Evolutionary conservation across 1,140 invertebrate species (phyloP).

Genomic region (Steinernema khuongi): DNA sequence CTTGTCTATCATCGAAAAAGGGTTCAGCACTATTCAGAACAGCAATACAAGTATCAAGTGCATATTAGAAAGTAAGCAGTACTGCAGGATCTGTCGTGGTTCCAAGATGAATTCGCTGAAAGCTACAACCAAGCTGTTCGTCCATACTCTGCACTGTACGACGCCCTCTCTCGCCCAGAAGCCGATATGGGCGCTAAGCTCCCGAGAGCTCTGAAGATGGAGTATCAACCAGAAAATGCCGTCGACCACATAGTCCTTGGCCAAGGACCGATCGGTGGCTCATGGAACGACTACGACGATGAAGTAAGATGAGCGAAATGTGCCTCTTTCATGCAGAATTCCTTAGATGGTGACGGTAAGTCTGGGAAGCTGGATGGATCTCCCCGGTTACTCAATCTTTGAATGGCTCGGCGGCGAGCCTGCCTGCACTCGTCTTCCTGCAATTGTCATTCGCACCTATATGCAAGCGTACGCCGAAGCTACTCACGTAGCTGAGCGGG

Average conservation of each 20-base stretch:
- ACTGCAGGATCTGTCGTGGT: conserved; percentile 47
- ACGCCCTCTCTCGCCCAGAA: conserved; percentile 30
- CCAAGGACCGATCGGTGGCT: conserved; percentile 47
- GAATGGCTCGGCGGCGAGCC: conserved; percentile 38
- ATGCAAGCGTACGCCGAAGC: conserved; percentile 41
- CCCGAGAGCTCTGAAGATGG: conserved; percentile 34
- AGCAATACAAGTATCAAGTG: background rate
- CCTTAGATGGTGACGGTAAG: conserved; percentile 51
- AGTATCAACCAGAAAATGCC: conserved; percentile 14
- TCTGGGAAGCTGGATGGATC: conserved; percentile 48
- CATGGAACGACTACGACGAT: conserved; percentile 53
- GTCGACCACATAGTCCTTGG: conserved; percentile 52
- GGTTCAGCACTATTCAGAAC: background rate
- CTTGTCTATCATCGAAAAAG: too few species aligned
- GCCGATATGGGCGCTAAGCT: conserved; percentile 26
- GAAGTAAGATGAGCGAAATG: conserved; percentile 36
- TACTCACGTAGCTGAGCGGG: conserved; percentile 12
- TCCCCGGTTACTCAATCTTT: conserved; percentile 48
- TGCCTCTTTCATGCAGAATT: background rate
- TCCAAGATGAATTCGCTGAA: conserved; percentile 31
- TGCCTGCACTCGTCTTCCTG: conserved; percentile 36
- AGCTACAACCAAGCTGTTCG: conserved; percentile 31
- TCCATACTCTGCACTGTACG: conserved; percentile 38
- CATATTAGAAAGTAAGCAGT: background rate
- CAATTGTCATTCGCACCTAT: conserved; percentile 42